Percentiles rank a stretch among this genome's conserved stretches.
Conservation (phyloP, 2,113 vertebrate genomes). For the Catharus fuscescens region DNA sequence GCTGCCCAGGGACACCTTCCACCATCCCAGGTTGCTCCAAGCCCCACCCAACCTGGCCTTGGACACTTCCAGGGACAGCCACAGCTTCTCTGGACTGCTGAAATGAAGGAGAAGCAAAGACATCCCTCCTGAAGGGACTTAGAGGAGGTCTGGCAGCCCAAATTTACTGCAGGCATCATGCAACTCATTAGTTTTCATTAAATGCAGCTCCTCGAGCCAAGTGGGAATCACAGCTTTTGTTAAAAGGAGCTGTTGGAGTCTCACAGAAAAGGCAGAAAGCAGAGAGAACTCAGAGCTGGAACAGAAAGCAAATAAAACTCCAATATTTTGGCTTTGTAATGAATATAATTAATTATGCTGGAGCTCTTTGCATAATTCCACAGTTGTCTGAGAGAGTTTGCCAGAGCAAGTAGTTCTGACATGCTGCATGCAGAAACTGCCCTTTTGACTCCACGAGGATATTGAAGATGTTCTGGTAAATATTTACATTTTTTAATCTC, state of each 20-base stretch:
- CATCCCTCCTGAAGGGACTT: background rate
- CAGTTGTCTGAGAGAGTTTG: background rate
- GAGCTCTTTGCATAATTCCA: background rate
- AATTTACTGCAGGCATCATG: background rate
- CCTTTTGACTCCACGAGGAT: background rate
- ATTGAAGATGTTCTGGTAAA: constrained; percentile 47
- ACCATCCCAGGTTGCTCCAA: background rate
- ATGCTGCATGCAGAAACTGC: background rate
- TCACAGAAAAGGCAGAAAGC: background rate
- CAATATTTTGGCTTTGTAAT: background rate
- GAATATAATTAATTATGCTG: background rate
- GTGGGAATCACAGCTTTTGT: background rate
- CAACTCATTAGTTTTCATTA: background rate
- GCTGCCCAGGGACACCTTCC: background rate
- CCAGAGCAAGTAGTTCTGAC: background rate
- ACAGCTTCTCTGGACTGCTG: background rate
- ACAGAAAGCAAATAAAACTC: constrained; percentile 16
- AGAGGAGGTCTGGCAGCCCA: background rate
- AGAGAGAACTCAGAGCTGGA: background rate
- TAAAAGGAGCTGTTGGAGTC: background rate
- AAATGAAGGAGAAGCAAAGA: background rate
- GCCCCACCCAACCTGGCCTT: background rate
- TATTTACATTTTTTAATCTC: constrained; percentile 49
- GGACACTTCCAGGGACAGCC: background rate
- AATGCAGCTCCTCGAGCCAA: background rate